Conservation (phyloP, 1,140 invertebrate species). For the Papilio polytes region DNA sequence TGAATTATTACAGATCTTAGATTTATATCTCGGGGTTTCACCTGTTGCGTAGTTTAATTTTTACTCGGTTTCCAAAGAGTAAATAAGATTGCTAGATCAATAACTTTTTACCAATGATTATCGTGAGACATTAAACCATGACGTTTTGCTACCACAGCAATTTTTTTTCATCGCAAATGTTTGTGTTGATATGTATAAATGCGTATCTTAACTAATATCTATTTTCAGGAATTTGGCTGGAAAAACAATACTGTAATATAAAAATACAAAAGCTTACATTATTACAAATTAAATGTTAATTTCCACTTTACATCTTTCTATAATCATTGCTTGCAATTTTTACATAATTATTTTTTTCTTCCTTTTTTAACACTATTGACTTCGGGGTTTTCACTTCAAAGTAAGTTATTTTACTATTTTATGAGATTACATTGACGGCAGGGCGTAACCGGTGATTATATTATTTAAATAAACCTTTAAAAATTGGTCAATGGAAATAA, state of each 20-base stretch:
- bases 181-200: too few species aligned
- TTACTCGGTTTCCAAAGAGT: too few species aligned
- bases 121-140: background rate
- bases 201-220: slow-evolving; percentile 11
- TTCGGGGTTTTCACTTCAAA: background rate
- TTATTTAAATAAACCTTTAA: background rate
- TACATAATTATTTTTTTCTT: background rate
- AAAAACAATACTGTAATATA: slow-evolving; percentile 16
- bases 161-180: background rate
- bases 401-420: slow-evolving; percentile 19
- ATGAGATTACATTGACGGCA: background rate
- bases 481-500: too few species aligned
- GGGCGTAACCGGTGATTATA: background rate
- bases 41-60: too few species aligned
- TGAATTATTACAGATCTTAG: too few species aligned
- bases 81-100: too few species aligned
- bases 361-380: background rate
- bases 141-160: background rate
- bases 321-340: background rate
- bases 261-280: background rate
- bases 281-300: background rate
- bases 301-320: background rate
- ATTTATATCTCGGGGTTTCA: too few species aligned
- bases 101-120: background rate
- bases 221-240: slow-evolving; percentile 27